Conservation (phyloP, 2,888 invertebrate genomes). For the Bibio marci region DNA sequence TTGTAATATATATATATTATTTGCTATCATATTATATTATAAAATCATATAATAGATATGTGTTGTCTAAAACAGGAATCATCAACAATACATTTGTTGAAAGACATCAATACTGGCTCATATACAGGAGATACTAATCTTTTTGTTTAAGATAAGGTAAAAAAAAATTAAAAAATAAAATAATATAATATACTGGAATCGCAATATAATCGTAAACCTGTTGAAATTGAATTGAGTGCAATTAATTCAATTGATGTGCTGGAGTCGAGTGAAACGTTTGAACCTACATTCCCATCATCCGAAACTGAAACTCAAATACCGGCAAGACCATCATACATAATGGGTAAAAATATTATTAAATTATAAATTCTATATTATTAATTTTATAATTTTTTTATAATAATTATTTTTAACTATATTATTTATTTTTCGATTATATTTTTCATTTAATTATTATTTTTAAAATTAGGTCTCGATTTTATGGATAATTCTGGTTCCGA, state of each 20-base stretch:
- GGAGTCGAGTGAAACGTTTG: slow-evolving; percentile 5
- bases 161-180: too few species aligned
- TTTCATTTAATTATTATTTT: background rate
- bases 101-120: background rate
- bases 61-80: too few species aligned
- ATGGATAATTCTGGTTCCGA: slow-evolving; percentile 21
- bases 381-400: too few species aligned
- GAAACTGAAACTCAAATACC: slow-evolving; percentile 1
- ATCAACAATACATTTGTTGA: too few species aligned
- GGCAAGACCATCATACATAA: slow-evolving; percentile 3
- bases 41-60: too few species aligned
- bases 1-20: too few species aligned
- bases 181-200: slow-evolving; percentile 7
- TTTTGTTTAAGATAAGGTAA: background rate
- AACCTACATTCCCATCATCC: slow-evolving; percentile 4
- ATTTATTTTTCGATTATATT: background rate
- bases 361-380: too few species aligned
- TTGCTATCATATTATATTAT: too few species aligned
- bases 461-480: slow-evolving; percentile 24
- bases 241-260: slow-evolving; percentile 8
- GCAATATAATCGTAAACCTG: slow-evolving; percentile 6
- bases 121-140: background rate
- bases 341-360: slow-evolving; percentile 8
- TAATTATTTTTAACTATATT: too few species aligned
- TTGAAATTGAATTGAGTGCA: slow-evolving; percentile 4